These are phyloP conservation scores for Dysidea cf. avara DNA, from an alignment of 37 sponge, comb jelly and placozoan species.

Conservation along the genomic window DNA sequence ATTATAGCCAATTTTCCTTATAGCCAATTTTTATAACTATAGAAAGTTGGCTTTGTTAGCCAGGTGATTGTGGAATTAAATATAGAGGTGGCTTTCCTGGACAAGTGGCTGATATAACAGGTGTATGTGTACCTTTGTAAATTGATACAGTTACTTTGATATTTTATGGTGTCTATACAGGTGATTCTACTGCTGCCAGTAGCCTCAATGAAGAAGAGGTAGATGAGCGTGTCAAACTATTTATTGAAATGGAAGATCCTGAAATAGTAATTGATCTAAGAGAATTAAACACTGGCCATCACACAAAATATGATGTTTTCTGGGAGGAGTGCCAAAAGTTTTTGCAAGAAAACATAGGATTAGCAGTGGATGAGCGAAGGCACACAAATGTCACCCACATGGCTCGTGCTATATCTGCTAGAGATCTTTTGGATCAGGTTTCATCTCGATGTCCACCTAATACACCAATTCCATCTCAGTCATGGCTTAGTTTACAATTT, in stretches of 20 bases:
- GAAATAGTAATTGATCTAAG: conserved; percentile 25
- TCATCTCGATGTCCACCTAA: conserved; percentile 30
- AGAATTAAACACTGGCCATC: conserved; percentile 20
- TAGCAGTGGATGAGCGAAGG: conserved; percentile 21
- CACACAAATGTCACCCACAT: conserved; percentile 29
- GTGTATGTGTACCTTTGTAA: too few species aligned
- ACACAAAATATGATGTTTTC: conserved; percentile 26
- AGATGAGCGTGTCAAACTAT: conserved; percentile 18
- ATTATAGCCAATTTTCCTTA: too few species aligned
- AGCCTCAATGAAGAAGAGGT: conserved; percentile 6
- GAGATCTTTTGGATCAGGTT: conserved; percentile 56
- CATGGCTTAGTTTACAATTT: conserved; percentile 47
- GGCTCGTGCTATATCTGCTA: conserved; percentile 48
- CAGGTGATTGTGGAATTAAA: too few species aligned
- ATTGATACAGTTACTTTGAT: too few species aligned
- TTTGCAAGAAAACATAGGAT: conserved; percentile 16
- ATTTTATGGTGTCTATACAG: neutral
- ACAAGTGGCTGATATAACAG: too few species aligned
- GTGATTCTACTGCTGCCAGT: conserved; percentile 26
- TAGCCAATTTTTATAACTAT: too few species aligned
- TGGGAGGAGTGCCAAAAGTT: conserved; percentile 60
- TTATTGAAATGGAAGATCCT: conserved; percentile 45
- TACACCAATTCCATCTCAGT: conserved; percentile 16
- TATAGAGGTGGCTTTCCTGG: too few species aligned
- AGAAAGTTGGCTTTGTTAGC: too few species aligned